Base-by-base conservation (phyloP, 1,140 invertebrate species). In the Tribolium castaneum region DNA sequence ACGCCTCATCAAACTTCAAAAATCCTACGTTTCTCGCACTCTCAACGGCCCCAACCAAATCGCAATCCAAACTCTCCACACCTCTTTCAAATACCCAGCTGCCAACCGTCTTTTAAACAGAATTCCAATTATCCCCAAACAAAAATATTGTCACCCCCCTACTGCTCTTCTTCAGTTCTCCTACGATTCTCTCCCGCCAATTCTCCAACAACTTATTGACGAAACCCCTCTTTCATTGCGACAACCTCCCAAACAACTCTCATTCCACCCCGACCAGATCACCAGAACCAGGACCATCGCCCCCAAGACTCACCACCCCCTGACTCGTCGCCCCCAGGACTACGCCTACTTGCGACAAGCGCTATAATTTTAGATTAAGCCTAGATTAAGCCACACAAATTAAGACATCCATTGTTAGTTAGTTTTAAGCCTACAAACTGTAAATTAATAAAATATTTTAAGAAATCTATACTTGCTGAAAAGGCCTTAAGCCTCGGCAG, bases 401-500 rank as follows among this genome's bases (percentile, higher is more conserved):
- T 25, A 25, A 25, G 22, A 25, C 1, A 1, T 5, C 51, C 14
- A 54, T 54, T n/a, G 16, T 54, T 54, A 7, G 12, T 54, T 7
- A 54, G 14, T 16, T 54, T 16, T n/a, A 54, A 12, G 16, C 2
- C 14, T n/a, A n/a, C 10, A 54, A 3, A 0, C n/a, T 50, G 45
- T 50, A 54, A 59, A n/a, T n/a, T n/a, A n/a, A n/a, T n/a, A n/a
- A n/a, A n/a, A n/a, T 25, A 25, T 25, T 5, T 25, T 25, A 25
- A 25, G 22, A 25, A 25, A 25, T 25, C 5, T 2, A 25, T 25
- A 25, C 22, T 2, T 25, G 54, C 54, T 59, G 54, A 59, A 59
- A 59, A 59, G 54, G 54, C 22, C 54, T 22, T 59, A 59, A 59
- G 54, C 54, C 54, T 59, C 16, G 30, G 54, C 54, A 59, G 54